A percentile compares a stretch with the other conserved stretches of the same genome.
Evolutionary conservation across 2,113 vertebrate genomes (phyloP).

Genomic region (Opisthocomus hoazin): DNA sequence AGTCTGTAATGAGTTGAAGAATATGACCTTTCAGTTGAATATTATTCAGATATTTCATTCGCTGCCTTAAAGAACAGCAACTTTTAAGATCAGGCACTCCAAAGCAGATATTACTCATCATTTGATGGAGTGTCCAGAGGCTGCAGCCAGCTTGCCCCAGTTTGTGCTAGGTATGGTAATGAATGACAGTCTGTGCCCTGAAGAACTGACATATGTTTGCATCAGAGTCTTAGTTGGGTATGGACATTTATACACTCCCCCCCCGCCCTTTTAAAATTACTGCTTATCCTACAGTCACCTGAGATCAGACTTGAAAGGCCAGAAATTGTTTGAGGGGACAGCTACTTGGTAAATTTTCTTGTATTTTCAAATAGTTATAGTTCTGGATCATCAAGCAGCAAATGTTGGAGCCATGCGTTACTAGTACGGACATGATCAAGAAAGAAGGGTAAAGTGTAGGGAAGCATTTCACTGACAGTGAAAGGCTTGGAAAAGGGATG

Average conservation of each 20-base stretch:
- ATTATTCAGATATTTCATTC: not conserved
- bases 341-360: not conserved
- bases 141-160: not conserved
- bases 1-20: not conserved
- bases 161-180: not conserved
- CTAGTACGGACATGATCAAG: not conserved
- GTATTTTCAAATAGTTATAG: not conserved
- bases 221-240: not conserved
- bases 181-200: not conserved
- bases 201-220: not conserved
- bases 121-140: not conserved
- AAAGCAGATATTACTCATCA: not conserved
- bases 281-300: not conserved
- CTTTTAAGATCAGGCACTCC: not conserved
- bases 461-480: not conserved
- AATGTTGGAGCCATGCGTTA: not conserved
- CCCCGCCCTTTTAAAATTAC: not conserved
- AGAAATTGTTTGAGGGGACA: not conserved
- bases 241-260: not conserved
- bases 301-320: not conserved
- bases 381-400: not conserved
- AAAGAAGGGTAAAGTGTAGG: not conserved
- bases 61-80: not conserved
- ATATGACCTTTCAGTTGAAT: not conserved
- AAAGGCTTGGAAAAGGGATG: not conserved